These are phyloP conservation scores for Mus musculus DNA, from an alignment of 2,113 vertebrate species.

Conservation along the genomic window DNA sequence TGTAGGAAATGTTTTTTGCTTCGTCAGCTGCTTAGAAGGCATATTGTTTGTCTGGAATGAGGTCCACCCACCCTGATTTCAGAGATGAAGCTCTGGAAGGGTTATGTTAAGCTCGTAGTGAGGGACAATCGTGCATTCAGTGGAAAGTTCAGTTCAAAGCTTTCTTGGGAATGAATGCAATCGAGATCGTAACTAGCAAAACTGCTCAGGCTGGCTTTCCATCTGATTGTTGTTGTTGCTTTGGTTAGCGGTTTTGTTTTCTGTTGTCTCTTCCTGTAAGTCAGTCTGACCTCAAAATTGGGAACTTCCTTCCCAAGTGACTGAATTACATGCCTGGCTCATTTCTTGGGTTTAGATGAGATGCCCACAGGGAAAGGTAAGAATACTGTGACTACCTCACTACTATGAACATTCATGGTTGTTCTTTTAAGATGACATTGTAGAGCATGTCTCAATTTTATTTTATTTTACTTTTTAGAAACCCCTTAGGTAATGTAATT, in stretches of 20 bases:
- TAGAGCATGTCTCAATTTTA: background rate
- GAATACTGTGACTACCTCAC: background rate
- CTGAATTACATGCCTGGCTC: background rate
- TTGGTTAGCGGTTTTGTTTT: background rate
- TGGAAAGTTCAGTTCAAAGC: slow-evolving; percentile 48
- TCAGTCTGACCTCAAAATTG: background rate
- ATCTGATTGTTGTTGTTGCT: background rate
- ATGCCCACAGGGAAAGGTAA: background rate
- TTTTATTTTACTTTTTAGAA: background rate
- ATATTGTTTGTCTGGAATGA: slow-evolving; percentile 79
- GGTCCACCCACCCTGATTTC: slow-evolving; percentile 68
- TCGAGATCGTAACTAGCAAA: slow-evolving; percentile 37
- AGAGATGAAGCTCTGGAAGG: slow-evolving; percentile 56
- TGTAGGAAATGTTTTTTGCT: slow-evolving; percentile 60
- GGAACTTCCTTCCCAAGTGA: background rate
- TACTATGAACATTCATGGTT: background rate
- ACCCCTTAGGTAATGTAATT: background rate
- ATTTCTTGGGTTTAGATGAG: background rate
- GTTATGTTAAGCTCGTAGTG: slow-evolving; percentile 58
- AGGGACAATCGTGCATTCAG: background rate
- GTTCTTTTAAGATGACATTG: background rate
- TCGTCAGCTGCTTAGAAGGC: slow-evolving; percentile 63
- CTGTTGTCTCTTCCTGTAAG: background rate
- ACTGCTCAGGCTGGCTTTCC: background rate
- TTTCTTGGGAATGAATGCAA: slow-evolving; percentile 23